phyloP scores from a whole-genome alignment of 2,888 invertebrate genomes.

The Apotomis betuletana region DNA sequence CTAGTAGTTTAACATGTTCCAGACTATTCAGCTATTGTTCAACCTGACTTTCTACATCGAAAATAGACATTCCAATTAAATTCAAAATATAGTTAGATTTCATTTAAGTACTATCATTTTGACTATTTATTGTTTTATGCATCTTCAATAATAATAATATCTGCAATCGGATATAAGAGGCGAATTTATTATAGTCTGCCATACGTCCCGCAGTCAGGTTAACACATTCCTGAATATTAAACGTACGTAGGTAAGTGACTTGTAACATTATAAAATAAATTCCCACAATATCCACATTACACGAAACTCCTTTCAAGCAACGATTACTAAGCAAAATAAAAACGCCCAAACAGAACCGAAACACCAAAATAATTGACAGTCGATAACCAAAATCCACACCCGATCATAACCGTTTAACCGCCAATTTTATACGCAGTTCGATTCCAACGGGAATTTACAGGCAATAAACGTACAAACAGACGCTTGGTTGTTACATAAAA shows the following conservation, averaged over 20 bases:
- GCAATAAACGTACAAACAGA: slow-evolving; percentile 81
- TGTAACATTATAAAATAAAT: neutral
- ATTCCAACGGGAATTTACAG: slow-evolving; percentile 79
- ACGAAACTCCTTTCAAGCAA: slow-evolving; percentile 1
- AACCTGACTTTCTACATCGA: no score
- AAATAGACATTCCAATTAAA: no score
- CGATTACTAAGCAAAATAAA: slow-evolving; percentile 48
- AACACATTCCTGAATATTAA: neutral
- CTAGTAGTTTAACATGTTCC: no score
- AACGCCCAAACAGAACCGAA: slow-evolving; percentile 52
- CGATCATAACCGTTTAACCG: slow-evolving; percentile 78
- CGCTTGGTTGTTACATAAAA: slow-evolving; percentile 82
- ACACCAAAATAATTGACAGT: slow-evolving; percentile 62
- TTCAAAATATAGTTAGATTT: no score
- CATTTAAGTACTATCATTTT: no score
- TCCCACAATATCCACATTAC: neutral
- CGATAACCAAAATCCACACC: slow-evolving; percentile 65
- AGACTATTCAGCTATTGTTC: no score
- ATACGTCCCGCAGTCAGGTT: no score
- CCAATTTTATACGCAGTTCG: slow-evolving; percentile 77
- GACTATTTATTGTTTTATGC: no score
- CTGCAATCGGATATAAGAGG: no score
- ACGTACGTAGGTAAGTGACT: neutral
- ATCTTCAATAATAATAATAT: no score
- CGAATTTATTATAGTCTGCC: no score